Evolutionary conservation across 2,113 vertebrate genomes (phyloP), one percentile per base, ranked within the genome.

Genomic region (Siniperca chuatsi): DNA sequence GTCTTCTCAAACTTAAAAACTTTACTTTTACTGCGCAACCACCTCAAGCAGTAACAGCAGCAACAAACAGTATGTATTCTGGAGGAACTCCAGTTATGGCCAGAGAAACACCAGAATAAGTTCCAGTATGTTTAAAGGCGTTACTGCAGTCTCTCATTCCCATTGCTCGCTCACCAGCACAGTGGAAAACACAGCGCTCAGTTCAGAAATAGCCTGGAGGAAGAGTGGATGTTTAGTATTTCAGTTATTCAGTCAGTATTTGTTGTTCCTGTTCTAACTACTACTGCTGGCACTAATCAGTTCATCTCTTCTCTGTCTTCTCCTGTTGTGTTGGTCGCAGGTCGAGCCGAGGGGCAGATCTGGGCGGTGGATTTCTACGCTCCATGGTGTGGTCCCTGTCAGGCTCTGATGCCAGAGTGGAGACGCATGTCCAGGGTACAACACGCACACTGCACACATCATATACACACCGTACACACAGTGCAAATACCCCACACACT

Each of bases 331-430:
- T 50, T 20, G 54, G 18, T 65, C 79, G 0, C 75, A 94, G 94
- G 87, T 58, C 70, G 92, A 23, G 62, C 60, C 25, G 81, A 77
- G 8, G 95, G 96, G 0, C 96, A 98, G 85, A 89, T 95, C 40
- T 99, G 98, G 98, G 96, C 96, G 83, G 97, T 99, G 82, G 98
- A 99, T 88, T 99, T 98, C 95, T 99, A 98, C 0, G 98, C 98
- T 68, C 98, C 98, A 0, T 99, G 98, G 98, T 99, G 98, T 79
- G 97, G 98, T 67, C 98, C 98, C 1, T 99, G 98, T 85, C 98
- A 99, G 90, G 96, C 97, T 52, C 94, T 99, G 91, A 94, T 98
- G 94, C 98, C 98, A 8, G 98, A 99, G 87, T 99, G 98, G 98
- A 99, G 98, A 90, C 96, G 97, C 86, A 98, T 99, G 97, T 98